phyloP scores from a whole-genome alignment of 2,113 vertebrate species.

The Callopanchax toddi region DNA sequence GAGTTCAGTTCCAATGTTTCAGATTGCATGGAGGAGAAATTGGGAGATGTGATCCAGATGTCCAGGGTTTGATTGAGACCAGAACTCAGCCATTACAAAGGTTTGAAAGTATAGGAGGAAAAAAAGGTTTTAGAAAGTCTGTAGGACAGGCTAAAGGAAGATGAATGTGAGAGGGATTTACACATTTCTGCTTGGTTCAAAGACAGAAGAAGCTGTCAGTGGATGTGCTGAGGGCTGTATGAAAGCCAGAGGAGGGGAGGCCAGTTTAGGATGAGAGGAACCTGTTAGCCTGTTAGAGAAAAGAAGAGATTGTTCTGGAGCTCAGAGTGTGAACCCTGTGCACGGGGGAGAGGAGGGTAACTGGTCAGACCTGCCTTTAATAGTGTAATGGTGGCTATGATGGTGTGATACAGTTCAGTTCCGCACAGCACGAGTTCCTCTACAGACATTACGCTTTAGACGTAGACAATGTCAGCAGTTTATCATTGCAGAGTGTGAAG shows the following conservation, averaged over 20 bases:
- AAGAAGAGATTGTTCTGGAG: too few relatives aligned
- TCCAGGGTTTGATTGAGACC: conserved; percentile 85
- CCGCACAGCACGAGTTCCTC: too few relatives aligned
- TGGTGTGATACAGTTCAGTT: background rate
- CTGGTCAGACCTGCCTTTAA: conserved; percentile 11
- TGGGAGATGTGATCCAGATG: conserved; percentile 87
- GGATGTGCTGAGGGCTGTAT: conserved; percentile 45
- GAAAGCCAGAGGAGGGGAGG: conserved; percentile 54
- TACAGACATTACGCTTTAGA: background rate
- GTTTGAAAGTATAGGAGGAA: conserved; percentile 34
- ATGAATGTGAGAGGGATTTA: conserved; percentile 67
- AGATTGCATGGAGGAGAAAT: conserved; percentile 76
- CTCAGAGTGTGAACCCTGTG: conserved; percentile 81
- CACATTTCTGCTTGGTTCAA: conserved; percentile 67
- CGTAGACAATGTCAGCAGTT: background rate
- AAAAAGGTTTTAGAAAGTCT: conserved; percentile 24
- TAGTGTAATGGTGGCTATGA: conserved; percentile 58
- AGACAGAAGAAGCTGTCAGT: conserved; percentile 50
- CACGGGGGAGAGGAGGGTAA: conserved; percentile 21
- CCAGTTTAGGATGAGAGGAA: conserved; percentile 61
- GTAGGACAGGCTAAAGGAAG: conserved; percentile 41
- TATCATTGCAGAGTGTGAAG: background rate
- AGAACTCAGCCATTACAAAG: conserved; percentile 85
- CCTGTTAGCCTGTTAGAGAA: too few relatives aligned
- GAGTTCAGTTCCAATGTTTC: conserved; percentile 62